Conservation (phyloP, 2,888 invertebrate species). For the Cantharis nigra region DNA sequence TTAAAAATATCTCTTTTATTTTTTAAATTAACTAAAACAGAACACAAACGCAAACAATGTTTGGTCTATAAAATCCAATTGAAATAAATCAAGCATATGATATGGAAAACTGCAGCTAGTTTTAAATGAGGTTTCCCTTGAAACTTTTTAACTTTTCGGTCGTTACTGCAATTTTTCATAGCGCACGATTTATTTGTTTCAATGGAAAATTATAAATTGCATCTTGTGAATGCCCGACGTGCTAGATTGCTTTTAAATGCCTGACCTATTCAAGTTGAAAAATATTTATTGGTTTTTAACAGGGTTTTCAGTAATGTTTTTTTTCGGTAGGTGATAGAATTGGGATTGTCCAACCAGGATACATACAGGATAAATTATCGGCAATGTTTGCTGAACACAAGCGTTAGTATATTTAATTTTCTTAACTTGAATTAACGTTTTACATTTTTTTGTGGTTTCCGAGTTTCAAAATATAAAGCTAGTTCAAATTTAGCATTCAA, state of each 20-base stretch:
- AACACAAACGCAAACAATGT: background rate
- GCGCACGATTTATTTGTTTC: background rate
- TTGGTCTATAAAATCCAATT: background rate
- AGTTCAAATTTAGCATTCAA: no score
- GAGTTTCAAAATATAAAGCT: no score
- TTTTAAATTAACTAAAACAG: background rate
- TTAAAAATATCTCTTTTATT: background rate
- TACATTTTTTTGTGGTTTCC: no score
- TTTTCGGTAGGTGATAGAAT: no score
- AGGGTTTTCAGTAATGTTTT: no score
- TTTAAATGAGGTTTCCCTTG: background rate
- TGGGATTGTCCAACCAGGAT: no score
- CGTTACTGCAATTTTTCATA: background rate
- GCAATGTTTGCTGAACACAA: no score
- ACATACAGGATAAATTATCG: no score
- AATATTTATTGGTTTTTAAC: background rate
- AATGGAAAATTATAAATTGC: background rate
- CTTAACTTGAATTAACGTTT: no score
- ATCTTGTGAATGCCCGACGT: background rate
- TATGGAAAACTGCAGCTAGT: background rate
- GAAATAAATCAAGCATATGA: background rate
- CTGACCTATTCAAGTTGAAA: background rate
- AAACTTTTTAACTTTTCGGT: background rate
- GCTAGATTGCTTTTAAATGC: background rate
- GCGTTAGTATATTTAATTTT: no score